phyloP scores from a whole-genome alignment of 2,888 invertebrate genomes.

The Meta bourneti region DNA sequence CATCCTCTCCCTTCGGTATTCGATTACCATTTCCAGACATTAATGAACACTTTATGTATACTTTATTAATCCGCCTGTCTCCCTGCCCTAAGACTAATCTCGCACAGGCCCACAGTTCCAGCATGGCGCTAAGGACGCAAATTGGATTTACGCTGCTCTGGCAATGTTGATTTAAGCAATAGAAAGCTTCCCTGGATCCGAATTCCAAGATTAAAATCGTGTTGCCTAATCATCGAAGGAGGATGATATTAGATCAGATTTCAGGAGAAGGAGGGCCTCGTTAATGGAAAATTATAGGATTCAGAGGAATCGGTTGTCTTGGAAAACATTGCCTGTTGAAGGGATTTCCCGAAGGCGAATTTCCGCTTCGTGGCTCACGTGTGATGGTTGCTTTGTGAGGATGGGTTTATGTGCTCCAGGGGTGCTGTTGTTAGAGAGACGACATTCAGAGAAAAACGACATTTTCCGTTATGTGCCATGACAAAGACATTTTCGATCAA shows the following conservation, averaged over 20 bases:
- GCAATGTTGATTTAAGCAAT: conserved; percentile 61
- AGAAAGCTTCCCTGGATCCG: conserved; percentile 49
- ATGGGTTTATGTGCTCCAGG: too few relatives aligned
- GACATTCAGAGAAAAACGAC: too few relatives aligned
- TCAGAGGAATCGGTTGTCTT: conserved; percentile 5
- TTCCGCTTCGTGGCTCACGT: not conserved
- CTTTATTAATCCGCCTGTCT: conserved; percentile 69
- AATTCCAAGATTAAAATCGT: conserved; percentile 63
- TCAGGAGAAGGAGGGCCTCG: conserved; percentile 15
- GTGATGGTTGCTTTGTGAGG: too few relatives aligned
- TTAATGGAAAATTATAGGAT: conserved; percentile 37
- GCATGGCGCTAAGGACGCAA: conserved; percentile 29
- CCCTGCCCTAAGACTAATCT: conserved; percentile 50
- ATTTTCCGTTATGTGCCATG: too few relatives aligned
- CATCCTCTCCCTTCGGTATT: conserved; percentile 8
- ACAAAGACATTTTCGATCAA: too few relatives aligned
- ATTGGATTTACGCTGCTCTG: conserved; percentile 60
- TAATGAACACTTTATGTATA: conserved; percentile 73
- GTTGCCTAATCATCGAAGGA: conserved; percentile 45
- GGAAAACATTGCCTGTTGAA: conserved; percentile 15
- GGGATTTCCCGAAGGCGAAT: not conserved
- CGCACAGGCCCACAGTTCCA: not conserved
- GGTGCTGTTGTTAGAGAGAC: too few relatives aligned
- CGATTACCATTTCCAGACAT: conserved; percentile 62
- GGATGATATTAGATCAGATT: conserved; percentile 50